A percentile compares a stretch with the other conserved stretches of the same genome.
These are phyloP conservation scores for Malurus elegans DNA, from an alignment of 2,113 vertebrate species.

Conservation along the genomic window DNA sequence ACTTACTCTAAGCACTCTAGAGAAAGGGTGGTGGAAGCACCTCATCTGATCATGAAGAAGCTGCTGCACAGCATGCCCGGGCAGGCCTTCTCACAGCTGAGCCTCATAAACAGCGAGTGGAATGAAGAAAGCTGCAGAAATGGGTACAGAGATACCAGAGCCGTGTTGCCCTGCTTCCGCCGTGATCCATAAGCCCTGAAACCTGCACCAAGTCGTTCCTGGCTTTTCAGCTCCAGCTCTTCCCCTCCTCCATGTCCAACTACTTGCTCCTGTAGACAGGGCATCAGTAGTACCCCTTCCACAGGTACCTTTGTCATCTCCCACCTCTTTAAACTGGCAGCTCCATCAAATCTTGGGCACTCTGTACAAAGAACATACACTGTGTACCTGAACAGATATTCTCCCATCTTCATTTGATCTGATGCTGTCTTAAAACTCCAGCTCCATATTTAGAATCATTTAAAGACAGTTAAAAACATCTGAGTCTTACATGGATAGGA, in stretches of 20 bases:
- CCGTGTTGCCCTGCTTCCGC: background rate
- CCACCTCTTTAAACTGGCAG: background rate
- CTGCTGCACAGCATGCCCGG: background rate
- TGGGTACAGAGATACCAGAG: background rate
- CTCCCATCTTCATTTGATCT: background rate
- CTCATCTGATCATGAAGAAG: background rate
- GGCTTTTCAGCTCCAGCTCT: background rate
- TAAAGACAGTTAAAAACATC: background rate
- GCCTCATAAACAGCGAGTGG: background rate
- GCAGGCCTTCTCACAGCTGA: background rate
- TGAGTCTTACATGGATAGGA: background rate
- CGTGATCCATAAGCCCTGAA: background rate
- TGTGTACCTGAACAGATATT: background rate
- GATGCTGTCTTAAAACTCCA: background rate
- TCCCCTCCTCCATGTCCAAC: background rate
- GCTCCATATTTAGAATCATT: background rate
- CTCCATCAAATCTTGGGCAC: background rate
- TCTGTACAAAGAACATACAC: background rate
- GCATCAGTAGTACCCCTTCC: background rate
- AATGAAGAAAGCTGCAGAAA: background rate
- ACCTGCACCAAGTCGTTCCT: accelerated
- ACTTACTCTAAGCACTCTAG: background rate
- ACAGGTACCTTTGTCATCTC: background rate
- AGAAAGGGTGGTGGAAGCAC: background rate
- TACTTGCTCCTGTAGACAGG: background rate